Evolutionary conservation across 2,797 vertebrate species (phyloP).

Genomic region (Hippopotamyrus pictus): DNA sequence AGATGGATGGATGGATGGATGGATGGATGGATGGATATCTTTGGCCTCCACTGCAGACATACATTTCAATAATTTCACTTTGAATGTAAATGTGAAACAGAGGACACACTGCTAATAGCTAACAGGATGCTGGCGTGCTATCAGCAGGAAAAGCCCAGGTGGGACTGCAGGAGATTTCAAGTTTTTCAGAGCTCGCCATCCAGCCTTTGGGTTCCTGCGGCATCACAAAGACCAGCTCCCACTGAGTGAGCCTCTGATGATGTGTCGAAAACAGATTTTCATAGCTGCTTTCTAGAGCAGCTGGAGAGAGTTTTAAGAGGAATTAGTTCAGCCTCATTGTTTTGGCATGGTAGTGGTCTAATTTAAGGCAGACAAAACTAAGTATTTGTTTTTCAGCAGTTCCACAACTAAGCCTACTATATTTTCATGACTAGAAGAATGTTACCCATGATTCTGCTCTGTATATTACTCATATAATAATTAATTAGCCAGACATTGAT

Average conservation of each 20-base stretch:
- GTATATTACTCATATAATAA: neutral
- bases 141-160: neutral
- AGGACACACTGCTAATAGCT: neutral
- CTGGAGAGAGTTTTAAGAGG: neutral
- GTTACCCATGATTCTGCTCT: neutral
- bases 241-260: neutral
- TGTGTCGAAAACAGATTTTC: neutral
- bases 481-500: neutral
- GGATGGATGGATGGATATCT: neutral
- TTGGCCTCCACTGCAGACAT: neutral
- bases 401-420: neutral
- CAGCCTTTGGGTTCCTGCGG: neutral
- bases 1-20: neutral
- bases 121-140: neutral
- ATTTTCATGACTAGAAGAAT: neutral
- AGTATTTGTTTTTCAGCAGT: neutral
- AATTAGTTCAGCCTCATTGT: constrained; percentile 13
- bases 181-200: neutral
- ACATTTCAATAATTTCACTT: neutral
- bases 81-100: neutral
- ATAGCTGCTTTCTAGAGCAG: neutral
- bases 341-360: neutral
- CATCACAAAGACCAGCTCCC: neutral
- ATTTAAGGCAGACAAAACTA: neutral
- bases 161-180: neutral